These are phyloP conservation scores for Malacoraja senta DNA, from an alignment of 2,797 vertebrate genomes.

Conservation along the genomic window DNA sequence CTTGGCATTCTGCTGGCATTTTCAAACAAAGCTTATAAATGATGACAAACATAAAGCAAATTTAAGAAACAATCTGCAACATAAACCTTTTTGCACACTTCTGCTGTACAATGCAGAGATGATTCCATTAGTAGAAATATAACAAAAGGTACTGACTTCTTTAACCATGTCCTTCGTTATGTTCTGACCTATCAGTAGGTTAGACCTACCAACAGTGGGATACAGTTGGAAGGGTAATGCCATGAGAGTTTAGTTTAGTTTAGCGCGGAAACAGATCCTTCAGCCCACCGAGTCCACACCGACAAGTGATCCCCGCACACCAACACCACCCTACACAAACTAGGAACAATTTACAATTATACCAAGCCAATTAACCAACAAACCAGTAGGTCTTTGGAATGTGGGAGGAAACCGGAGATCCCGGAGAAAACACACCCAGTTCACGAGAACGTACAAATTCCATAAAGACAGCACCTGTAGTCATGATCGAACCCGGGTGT, in stretches of 20 bases:
- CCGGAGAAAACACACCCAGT: too few species aligned
- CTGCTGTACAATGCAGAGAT: neutral
- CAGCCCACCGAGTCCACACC: too few species aligned
- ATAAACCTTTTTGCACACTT: neutral
- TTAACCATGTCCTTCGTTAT: neutral
- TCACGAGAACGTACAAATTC: too few species aligned
- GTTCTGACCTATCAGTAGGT: neutral
- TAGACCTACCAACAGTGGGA: neutral
- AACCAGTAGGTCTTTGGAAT: too few species aligned
- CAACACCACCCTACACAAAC: too few species aligned
- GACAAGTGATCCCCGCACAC: too few species aligned
- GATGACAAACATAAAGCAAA: neutral
- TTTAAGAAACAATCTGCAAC: neutral
- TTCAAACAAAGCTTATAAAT: neutral
- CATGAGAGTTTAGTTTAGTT: neutral
- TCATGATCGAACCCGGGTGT: too few species aligned
- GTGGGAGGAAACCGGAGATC: too few species aligned
- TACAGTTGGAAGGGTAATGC: neutral
- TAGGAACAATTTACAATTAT: too few species aligned
- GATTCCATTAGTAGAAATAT: neutral
- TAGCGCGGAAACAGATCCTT: too few species aligned
- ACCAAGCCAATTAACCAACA: too few species aligned
- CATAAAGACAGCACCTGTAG: too few species aligned
- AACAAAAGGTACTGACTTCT: neutral
- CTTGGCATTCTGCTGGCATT: neutral